Evolutionary conservation across 2,888 invertebrate species (phyloP), one percentile per base, ranked within the genome.

Genomic region (Sarcophaga carnaria): DNA sequence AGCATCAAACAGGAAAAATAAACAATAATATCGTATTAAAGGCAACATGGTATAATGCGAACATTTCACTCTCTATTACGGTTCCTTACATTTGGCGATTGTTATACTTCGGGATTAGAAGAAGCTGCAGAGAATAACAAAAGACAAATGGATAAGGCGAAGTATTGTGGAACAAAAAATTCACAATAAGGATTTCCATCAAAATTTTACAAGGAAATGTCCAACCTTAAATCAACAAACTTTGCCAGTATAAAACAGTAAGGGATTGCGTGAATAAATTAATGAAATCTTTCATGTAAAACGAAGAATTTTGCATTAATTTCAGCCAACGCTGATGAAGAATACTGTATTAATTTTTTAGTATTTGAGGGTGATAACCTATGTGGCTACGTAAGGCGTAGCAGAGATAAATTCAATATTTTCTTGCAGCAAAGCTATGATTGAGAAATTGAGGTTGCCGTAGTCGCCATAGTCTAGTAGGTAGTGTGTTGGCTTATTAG

Each of bases 1-100:
- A 80, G 80, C 79, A 77, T 49, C 81, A 87, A 66, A 37, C 76
- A 77, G 54, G 17, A 45, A 83, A 80, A 82, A 74, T 80, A 70
- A 81, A 87, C 80, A 83, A 79, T 67, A 76, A 71, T 70, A 80
- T 25, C 66, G 63, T 59, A 63, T 77, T 74, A 85, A 37, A 80
- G 79, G 80, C 70, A 86, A 77, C 66, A 60, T 49, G 66, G 59
- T 10, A 79, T 70, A 77, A 79, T 70, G 67, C 25, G 37, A 8
- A 37, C 10, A 37, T 20, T 75, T 6, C 17, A 54, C 66, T 71
- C 59, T 79, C n/a, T 66, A 49, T 62, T 62, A 71, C 59, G n/a
- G 60, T 59, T 85, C 37, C 17, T 67, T 59, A 20, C 67, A 84
- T 84, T 70, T 62, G 17, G 8, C 25, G 64, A 59, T 70, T 80